Evolutionary conservation across 2,113 vertebrate species (phyloP).

Genomic region (Pristiophorus japonicus): DNA sequence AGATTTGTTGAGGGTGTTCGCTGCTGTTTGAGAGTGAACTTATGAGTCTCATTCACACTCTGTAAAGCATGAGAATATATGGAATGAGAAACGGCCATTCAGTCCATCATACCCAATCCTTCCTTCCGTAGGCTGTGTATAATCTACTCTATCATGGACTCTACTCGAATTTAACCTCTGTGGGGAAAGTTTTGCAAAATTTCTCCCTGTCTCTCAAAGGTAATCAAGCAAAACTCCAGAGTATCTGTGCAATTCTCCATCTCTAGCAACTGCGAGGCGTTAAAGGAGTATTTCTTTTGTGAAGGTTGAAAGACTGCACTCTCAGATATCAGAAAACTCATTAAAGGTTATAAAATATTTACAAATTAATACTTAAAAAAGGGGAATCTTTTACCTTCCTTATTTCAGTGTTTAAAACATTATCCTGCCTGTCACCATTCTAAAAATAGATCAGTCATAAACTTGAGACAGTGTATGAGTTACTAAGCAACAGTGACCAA

Average conservation of each 20-base stretch:
- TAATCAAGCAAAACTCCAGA: background rate
- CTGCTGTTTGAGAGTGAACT: too few relatives aligned
- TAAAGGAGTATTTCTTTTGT: background rate
- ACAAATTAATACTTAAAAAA: background rate
- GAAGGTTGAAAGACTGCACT: background rate
- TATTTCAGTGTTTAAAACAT: background rate
- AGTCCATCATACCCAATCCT: background rate
- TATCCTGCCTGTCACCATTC: background rate
- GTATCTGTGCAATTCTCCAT: background rate
- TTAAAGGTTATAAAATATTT: background rate
- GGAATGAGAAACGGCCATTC: background rate
- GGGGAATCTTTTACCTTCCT: background rate
- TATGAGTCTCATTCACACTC: background rate
- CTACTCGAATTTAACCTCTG: background rate
- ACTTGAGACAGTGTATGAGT: background rate
- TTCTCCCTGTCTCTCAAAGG: too few relatives aligned
- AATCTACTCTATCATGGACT: background rate
- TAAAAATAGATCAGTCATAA: background rate
- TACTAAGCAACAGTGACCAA: constrained; percentile 2
- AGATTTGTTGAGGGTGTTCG: too few relatives aligned
- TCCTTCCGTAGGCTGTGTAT: background rate
- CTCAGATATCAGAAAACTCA: background rate
- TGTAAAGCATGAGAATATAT: background rate
- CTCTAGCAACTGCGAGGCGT: too few relatives aligned
- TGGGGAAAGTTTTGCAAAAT: background rate